Evolutionary conservation across 2,888 invertebrate species (phyloP).

Genomic region (Torymus auratus): DNA sequence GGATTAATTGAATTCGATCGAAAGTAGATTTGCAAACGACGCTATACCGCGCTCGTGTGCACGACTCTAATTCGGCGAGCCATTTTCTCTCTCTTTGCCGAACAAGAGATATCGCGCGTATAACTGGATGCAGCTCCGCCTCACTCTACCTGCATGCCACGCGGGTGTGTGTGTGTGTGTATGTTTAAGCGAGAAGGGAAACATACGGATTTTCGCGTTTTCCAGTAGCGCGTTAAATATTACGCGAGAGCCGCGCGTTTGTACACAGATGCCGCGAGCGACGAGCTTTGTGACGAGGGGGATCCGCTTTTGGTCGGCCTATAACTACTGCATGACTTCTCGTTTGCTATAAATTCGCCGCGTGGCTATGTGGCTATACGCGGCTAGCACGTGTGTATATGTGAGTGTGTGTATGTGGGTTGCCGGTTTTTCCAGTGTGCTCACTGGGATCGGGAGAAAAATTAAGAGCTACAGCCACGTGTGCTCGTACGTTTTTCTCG

Average conservation of each 20-base stretch:
- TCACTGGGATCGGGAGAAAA: too few species aligned
- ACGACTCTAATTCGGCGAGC: constrained; percentile 38
- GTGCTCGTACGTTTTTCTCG: too few species aligned
- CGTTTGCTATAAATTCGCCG: constrained; percentile 8
- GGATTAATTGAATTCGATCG: constrained; percentile 52
- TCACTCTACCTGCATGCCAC: not conserved
- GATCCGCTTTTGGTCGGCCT: constrained; percentile 21
- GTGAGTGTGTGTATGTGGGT: too few species aligned
- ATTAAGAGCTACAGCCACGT: too few species aligned
- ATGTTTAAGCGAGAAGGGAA: constrained; percentile 18
- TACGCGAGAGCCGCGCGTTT: constrained; percentile 7
- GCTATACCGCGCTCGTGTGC: not conserved
- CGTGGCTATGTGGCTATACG: too few species aligned
- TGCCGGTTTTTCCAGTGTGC: too few species aligned
- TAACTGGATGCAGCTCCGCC: too few species aligned
- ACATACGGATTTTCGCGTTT: constrained; percentile 24
- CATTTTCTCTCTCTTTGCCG: constrained; percentile 26
- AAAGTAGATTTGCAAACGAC: constrained; percentile 48
- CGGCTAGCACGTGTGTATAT: too few species aligned
- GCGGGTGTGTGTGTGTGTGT: not conserved
- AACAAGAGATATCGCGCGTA: constrained; percentile 27
- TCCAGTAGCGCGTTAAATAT: constrained; percentile 21
- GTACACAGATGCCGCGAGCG: not conserved
- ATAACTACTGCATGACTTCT: constrained; percentile 19
- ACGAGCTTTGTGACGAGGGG: constrained; percentile 21